A percentile compares a stretch with the other conserved stretches of the same genome.
Conservation (phyloP, 1,140 invertebrate species). For the Temnothorax longispinosus region DNA sequence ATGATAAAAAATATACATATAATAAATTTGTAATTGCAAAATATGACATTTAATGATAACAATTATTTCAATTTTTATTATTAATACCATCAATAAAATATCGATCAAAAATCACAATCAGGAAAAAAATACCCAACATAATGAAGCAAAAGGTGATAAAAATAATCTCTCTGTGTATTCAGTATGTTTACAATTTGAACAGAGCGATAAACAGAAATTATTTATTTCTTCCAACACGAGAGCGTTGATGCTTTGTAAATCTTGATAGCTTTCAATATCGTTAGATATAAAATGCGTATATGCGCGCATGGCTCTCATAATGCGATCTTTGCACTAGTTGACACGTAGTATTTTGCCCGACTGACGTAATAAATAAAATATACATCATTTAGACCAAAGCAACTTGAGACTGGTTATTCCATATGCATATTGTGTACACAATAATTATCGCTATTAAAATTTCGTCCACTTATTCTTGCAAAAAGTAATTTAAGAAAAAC, state of each 20-base stretch:
- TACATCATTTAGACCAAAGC: neutral
- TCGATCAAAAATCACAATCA: neutral
- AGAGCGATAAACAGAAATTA: neutral
- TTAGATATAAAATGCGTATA: neutral
- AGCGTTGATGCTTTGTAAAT: neutral
- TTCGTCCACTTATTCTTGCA: neutral
- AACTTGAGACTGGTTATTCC: neutral
- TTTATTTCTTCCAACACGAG: neutral
- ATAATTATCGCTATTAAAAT: neutral
- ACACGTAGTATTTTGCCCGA: neutral
- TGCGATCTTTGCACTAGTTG: neutral
- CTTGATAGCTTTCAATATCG: neutral
- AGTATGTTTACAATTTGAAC: neutral
- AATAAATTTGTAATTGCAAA: neutral
- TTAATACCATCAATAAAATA: neutral
- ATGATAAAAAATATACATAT: neutral
- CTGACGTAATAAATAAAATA: neutral
- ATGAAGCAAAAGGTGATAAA: neutral
- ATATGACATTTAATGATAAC: neutral
- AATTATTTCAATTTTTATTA: neutral
- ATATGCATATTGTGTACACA: neutral
- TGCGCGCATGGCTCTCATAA: neutral
- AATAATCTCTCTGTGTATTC: neutral
- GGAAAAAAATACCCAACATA: neutral
- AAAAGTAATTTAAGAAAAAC: neutral